Evolutionary conservation across 2,888 invertebrate species (phyloP), one percentile per base, ranked within the genome.

Genomic region (Drosophila planitibia): DNA sequence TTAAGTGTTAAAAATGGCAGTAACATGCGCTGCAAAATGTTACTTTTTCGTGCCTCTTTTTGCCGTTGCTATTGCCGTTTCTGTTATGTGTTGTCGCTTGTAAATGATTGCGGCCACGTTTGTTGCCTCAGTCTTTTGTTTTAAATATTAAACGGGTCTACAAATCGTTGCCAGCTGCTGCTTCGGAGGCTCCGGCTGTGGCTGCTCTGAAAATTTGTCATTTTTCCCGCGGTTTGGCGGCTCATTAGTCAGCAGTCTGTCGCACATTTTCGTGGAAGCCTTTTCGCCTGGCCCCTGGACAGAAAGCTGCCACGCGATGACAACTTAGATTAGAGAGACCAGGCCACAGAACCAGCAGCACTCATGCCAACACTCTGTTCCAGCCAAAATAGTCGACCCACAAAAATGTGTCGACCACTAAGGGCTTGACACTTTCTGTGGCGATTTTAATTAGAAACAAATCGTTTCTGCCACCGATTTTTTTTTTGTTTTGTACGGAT

Each of bases 151-250:
- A 87, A 90, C 87, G 78, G 81, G 73, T 65, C 90, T 85, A 87
- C 87, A 87, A 87, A 87, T 87, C 87, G 90, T 55, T 69, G 61
- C 73, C 72, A 54, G 76, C 79, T 79, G 72, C 74, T 55, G 58
- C 55, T 35, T 37, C 30, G 68, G 44, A 41, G 55, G 53, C 60
- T 44, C 30, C 58, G 25, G 62, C 16, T 39, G 28, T 14, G 28
- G 57, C 61, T 44, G 59, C 74, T 67, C 84, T 82, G 68, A 88
- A 90, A 87, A 87, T 87, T 87, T 87, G 87, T 87, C 87, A 87
- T 87, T 87, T 87, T 87, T 87, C 90, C 90, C 89, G 91, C 91
- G 89, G 89, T 81, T 89, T 79, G 84, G 81, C 85, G 90, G 91
- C 87, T 87, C 87, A 87, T 87, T 87, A 87, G 87, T 90, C 90